phyloP scores from a whole-genome alignment of 2,888 invertebrate species.

The Spatulosminthurus flaviceps region DNA sequence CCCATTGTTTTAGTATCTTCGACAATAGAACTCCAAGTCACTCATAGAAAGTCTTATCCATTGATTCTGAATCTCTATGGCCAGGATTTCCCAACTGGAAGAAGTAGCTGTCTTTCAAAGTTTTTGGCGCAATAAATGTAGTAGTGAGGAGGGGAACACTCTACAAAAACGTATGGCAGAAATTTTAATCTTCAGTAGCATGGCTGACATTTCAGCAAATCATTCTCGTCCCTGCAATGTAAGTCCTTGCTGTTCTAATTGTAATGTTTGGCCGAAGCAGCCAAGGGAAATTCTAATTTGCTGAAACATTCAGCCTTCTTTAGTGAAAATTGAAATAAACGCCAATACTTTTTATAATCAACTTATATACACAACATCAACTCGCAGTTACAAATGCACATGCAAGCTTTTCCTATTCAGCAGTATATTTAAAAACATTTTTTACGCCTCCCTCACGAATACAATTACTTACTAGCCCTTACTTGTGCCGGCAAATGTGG shows the following conservation, averaged over 20 bases:
- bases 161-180: too few species aligned
- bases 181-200: too few species aligned
- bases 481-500: too few species aligned
- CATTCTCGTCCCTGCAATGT: too few species aligned
- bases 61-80: slow-evolving; percentile 49
- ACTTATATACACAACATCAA: background rate
- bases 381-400: slow-evolving; percentile 35
- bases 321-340: too few species aligned
- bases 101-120: slow-evolving; percentile 55
- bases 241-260: too few species aligned
- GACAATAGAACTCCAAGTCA: slow-evolving; percentile 47
- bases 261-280: too few species aligned
- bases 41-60: slow-evolving; percentile 45
- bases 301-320: too few species aligned
- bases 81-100: slow-evolving; percentile 52
- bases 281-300: too few species aligned
- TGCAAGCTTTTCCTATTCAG: slow-evolving; percentile 27
- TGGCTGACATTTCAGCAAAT: too few species aligned
- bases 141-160: background rate
- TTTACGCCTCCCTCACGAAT: too few species aligned
- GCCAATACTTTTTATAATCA: slow-evolving; percentile 18
- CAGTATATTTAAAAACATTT: background rate
- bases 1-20: slow-evolving; percentile 17
- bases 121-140: slow-evolving; percentile 46
- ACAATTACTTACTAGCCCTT: too few species aligned